Conservation (phyloP, 2,113 vertebrate genomes). For the Callospermophilus lateralis region DNA sequence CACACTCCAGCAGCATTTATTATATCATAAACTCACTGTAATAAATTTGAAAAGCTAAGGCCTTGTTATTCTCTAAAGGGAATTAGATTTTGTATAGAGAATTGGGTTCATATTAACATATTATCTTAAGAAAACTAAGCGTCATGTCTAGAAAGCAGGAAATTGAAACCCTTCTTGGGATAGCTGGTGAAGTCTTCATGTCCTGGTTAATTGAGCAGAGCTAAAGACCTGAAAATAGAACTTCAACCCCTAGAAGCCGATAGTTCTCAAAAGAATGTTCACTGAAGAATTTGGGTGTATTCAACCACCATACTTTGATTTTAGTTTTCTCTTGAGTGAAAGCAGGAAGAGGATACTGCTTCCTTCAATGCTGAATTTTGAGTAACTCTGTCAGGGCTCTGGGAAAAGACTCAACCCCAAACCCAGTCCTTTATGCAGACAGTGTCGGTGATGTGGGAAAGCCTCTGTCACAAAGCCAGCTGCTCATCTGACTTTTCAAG, state of each 20-base stretch:
- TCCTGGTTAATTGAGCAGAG: conserved; percentile 17
- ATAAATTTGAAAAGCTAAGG: conserved; percentile 49
- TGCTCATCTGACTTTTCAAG: not conserved
- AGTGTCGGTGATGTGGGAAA: not conserved
- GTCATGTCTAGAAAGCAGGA: not conserved
- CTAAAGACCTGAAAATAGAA: conserved; percentile 17
- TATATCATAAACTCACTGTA: not conserved
- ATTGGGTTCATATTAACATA: not conserved
- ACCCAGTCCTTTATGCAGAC: not conserved
- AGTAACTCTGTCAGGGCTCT: too few species aligned
- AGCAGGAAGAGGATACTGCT: not conserved
- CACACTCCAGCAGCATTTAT: not conserved
- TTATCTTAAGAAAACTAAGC: conserved; percentile 40
- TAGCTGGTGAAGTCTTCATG: not conserved
- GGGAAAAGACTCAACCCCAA: not conserved
- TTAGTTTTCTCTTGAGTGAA: not conserved
- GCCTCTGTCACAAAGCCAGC: not conserved
- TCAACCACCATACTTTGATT: not conserved
- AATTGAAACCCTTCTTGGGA: conserved; percentile 36
- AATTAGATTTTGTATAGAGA: conserved; percentile 33
- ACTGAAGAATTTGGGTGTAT: not conserved
- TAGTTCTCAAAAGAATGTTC: not conserved
- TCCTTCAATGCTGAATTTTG: not conserved
- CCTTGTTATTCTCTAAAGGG: conserved; percentile 39
- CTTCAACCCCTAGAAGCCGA: not conserved